Base-by-base conservation (phyloP, 2,888 invertebrate species). In the Athrips mouffetella region DNA sequence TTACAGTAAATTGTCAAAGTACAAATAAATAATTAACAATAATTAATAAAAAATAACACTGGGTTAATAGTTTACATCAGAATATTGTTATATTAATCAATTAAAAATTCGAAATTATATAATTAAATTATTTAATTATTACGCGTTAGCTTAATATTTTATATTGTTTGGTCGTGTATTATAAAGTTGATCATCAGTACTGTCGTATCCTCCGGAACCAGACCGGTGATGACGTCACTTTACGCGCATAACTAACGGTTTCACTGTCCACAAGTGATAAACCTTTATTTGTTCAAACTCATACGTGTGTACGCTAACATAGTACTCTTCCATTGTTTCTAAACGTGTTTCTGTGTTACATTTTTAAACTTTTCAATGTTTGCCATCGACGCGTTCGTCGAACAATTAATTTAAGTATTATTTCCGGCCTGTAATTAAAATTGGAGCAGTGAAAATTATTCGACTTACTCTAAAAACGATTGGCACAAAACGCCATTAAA, bases 221-320 rank as follows among this genome's bases (percentile, higher is more conserved):
- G 57, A 66, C 59, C 55, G 56, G 67, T 51, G 64, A 54, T 82
- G 78, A 78, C 81, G 79, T 81, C 79, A 82, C 64, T 58, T 37
- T 53, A 52, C 62, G 59, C 63, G 60, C 62, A 55, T 57, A 60
- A 63, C 58, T 76, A 81, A 81, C 80, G 79, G 80, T 81, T 79
- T 72, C 70, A 72, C 71, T 78, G 75, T 77, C 79, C 56, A 61
- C 7, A 35, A 13, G 35, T 21, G 25, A 23, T 33, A 33, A 45
- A 45, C 44, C 31, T 44, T 44, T 31, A 31, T 30, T 44, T 44
- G 21, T 7, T 31, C 31, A 44, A 3, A n/a, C 23, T 23, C 40
- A 25, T n/a, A n/a, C n/a, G n/a, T n/a, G n/a, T n/a, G 27, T 41
- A 16, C 41, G 20, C 15, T 13, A 18, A 16, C 16, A 41, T 21